Percentiles rank a stretch among this genome's conserved stretches.
These are phyloP conservation scores for Peromyscus eremicus DNA, from an alignment of 2,797 vertebrate genomes.

Conservation along the genomic window DNA sequence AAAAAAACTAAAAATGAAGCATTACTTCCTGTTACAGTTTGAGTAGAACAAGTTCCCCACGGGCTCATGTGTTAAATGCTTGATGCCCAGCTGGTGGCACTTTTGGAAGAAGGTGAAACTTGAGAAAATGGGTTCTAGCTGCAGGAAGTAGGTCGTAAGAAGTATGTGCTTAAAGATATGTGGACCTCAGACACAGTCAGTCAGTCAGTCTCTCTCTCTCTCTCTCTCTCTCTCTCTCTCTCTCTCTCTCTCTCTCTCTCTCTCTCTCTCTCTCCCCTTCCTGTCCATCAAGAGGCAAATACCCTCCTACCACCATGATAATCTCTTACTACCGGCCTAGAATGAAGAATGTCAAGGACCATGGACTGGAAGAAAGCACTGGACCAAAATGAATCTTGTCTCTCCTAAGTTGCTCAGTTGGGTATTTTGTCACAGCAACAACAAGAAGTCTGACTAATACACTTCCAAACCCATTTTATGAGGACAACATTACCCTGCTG, in stretches of 20 bases:
- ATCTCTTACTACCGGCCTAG: neutral
- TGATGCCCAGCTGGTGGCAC: neutral
- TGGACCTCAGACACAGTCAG: neutral
- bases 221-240: neutral
- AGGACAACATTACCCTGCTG: neutral
- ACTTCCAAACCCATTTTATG: neutral
- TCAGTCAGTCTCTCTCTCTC: neutral
- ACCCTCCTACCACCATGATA: neutral
- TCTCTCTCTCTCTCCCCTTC: neutral
- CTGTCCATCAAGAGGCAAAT: neutral
- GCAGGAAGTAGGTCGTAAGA: neutral
- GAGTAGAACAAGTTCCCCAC: neutral
- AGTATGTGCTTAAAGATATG: neutral
- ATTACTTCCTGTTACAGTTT: neutral
- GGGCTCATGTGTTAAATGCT: neutral
- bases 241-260: neutral
- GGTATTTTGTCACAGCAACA: neutral
- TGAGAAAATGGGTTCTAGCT: neutral
- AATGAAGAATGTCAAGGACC: neutral
- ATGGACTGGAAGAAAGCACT: neutral
- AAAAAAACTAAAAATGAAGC: neutral
- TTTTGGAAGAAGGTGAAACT: neutral
- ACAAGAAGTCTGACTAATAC: neutral
- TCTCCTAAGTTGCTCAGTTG: neutral
- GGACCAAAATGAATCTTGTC: neutral